phyloP scores from a whole-genome alignment of 1,140 invertebrate species.

The Drosophila mayri region DNA sequence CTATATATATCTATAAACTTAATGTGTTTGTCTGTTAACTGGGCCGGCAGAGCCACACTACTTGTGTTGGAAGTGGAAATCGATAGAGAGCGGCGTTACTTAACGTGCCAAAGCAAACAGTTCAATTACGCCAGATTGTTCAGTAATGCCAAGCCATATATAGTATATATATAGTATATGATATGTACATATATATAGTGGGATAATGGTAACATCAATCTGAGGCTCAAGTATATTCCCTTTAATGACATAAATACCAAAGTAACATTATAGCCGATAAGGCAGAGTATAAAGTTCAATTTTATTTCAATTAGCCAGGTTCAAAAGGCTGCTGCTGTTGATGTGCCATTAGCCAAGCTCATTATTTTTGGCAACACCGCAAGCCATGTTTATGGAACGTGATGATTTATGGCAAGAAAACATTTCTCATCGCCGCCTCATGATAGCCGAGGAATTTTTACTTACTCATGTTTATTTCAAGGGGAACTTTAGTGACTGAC shows the following conservation, averaged over 20 bases:
- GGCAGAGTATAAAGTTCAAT: slow-evolving; percentile 38
- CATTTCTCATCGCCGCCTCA: slow-evolving; percentile 48
- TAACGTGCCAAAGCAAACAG: slow-evolving; percentile 42
- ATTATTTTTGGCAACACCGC: slow-evolving; percentile 52
- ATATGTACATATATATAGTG: neutral
- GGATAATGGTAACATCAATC: slow-evolving; percentile 21
- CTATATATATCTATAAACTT: neutral
- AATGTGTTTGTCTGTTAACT: slow-evolving; percentile 37
- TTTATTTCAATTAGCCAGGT: slow-evolving; percentile 52
- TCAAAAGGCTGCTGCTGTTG: slow-evolving; percentile 24
- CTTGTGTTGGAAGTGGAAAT: slow-evolving; percentile 27
- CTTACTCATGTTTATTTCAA: slow-evolving; percentile 80
- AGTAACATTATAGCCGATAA: slow-evolving; percentile 5
- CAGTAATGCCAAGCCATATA: neutral
- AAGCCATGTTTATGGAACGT: slow-evolving; percentile 75
- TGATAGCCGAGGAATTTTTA: slow-evolving; percentile 72
- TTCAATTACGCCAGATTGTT: slow-evolving; percentile 45
- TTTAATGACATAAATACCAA: slow-evolving; percentile 5
- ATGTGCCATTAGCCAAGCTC: slow-evolving; percentile 44
- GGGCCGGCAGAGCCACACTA: slow-evolving; percentile 17
- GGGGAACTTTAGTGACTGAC: slow-evolving; percentile 70
- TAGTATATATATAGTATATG: too few relatives aligned
- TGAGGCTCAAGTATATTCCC: neutral
- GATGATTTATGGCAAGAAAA: slow-evolving; percentile 63
- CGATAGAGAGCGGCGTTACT: slow-evolving; percentile 39